These are phyloP conservation scores for Sparidentex hasta DNA, from an alignment of 2,797 vertebrate genomes.

Conservation along the genomic window DNA sequence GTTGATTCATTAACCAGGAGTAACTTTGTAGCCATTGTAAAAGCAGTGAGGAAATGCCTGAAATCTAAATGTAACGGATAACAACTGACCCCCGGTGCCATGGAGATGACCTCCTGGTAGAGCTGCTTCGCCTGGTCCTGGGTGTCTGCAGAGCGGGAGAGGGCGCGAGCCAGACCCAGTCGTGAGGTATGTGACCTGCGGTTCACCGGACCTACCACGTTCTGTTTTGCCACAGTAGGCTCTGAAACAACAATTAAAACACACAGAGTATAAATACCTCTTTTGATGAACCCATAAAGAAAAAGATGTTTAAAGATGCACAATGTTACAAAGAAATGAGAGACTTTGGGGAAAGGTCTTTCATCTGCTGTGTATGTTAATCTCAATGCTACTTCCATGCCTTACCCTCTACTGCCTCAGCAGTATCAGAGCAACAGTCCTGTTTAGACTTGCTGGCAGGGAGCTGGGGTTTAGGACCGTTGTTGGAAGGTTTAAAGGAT, in stretches of 20 bases:
- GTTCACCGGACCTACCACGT: constrained; percentile 63
- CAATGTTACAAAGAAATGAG: neutral
- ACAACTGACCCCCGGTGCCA: constrained; percentile 76
- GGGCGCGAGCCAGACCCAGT: constrained; percentile 79
- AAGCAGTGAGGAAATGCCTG: constrained; percentile 4
- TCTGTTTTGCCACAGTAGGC: constrained; percentile 25
- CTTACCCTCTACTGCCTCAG: constrained; percentile 57
- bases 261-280: constrained; percentile 1
- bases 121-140: constrained; percentile 67
- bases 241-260: constrained; percentile 36
- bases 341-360: neutral
- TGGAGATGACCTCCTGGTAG: constrained; percentile 79
- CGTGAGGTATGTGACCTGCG: constrained; percentile 68
- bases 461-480: constrained; percentile 25
- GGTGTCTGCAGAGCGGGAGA: constrained; percentile 65
- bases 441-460: constrained; percentile 43
- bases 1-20: neutral
- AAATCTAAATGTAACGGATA: neutral
- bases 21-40: neutral
- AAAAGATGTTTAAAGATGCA: neutral
- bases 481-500: constrained; percentile 8
- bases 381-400: neutral
- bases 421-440: constrained; percentile 32
- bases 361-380: neutral
- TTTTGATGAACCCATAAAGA: neutral